Base-by-base conservation (phyloP, 2,113 vertebrate genomes). In the Ifrita kowaldi region DNA sequence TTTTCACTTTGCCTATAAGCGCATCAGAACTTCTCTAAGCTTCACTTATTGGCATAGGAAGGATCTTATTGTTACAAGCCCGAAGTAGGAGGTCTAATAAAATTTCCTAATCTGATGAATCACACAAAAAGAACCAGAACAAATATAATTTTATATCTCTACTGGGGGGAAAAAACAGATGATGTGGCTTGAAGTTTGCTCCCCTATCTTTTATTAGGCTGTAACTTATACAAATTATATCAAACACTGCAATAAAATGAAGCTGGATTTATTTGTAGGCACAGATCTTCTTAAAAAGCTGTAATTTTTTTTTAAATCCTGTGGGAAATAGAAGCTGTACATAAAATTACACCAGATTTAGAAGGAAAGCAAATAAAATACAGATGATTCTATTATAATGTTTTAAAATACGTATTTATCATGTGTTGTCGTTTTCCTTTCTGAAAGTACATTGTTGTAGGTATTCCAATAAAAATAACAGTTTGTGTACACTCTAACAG, bases 31-130 rank as follows among this genome's bases (percentile, higher is more conserved):
- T 95, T 88, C 90, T 92, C 62, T 82, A 87, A 88, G 80, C 73
- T 90, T 93, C 53, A 53, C 21, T 92, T 90, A 90, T 80, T 90
- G 95, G 62, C 92, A 73, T 67, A 65, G 56, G 80, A 94, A 87
- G 50, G 26, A 87, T 92, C 35, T 75, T 77, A 84, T 92, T 95
- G 92, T 95, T 96, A 89, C 55, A 77, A 92, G 71, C 71, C 76
- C 0, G 1, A 88, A 95, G 84, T 42, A 93, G 64, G 78, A 96
- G 77, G 90, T 84, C 90, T 94, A 92, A 89, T 95, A 93, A 95
- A 94, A 94, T 93, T 87, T 75, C 52, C 57, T 93, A 96, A 97
- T 97, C 96, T 93, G 93, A 96, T 93, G 90, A 93, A 93, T 39
- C 52, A 78, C 49, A 64, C 84, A 68, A 92, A 87, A 81, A 83